Conservation (phyloP, 2,113 vertebrate species). For the Himantopus leucocephalus region DNA sequence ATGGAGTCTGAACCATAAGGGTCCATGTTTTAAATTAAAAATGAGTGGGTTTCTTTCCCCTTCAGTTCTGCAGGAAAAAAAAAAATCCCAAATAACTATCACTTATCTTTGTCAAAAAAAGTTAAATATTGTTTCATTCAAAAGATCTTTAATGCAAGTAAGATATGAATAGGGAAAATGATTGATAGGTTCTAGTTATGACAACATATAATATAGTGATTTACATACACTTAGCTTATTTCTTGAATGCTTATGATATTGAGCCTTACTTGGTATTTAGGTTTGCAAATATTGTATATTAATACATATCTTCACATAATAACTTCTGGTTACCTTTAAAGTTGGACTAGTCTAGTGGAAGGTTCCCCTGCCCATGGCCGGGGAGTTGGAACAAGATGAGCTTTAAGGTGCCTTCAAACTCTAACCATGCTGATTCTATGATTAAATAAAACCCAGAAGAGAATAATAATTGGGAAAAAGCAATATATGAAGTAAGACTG, state of each 20-base stretch:
- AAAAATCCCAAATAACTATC: neutral
- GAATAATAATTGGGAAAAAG: neutral
- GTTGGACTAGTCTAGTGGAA: neutral
- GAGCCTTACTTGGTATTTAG: neutral
- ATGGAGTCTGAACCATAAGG: neutral
- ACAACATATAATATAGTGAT: neutral
- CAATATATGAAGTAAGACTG: neutral
- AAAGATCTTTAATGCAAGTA: neutral
- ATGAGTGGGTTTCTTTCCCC: neutral
- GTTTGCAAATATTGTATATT: neutral
- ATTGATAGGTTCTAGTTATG: neutral
- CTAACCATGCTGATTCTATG: neutral
- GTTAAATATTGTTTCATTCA: neutral
- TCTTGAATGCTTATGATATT: neutral
- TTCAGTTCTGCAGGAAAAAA: neutral
- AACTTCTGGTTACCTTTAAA: neutral
- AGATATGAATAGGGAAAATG: neutral
- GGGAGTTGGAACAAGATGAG: neutral
- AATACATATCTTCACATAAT: neutral
- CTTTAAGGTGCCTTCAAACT: neutral
- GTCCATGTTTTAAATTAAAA: neutral
- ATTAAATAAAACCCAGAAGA: neutral
- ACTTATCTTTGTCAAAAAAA: neutral
- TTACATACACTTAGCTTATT: neutral
- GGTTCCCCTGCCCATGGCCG: neutral